Percentiles rank a stretch among this genome's conserved stretches.
These are phyloP conservation scores for Eupelmus urozonus DNA, from an alignment of 2,888 invertebrate genomes.

Conservation along the genomic window DNA sequence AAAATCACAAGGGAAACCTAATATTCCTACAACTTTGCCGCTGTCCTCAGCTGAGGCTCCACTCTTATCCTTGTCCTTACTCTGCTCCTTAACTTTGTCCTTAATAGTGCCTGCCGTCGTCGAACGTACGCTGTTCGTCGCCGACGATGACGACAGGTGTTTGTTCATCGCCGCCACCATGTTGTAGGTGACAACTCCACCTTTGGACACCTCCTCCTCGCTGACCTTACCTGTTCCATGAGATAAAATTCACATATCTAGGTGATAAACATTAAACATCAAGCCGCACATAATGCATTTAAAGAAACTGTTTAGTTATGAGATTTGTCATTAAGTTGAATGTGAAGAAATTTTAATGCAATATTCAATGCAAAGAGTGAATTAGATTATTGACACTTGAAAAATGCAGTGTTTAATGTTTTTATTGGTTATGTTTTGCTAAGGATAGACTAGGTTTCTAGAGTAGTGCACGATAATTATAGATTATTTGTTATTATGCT, in stretches of 20 bases:
- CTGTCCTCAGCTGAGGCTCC: conserved; percentile 61
- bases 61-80: conserved; percentile 52
- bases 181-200: conserved; percentile 68
- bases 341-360: not conserved
- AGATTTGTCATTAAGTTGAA: not conserved
- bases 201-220: conserved; percentile 55
- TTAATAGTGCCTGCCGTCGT: conserved; percentile 61
- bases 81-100: conserved; percentile 57
- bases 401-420: not conserved
- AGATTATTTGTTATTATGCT: not conserved
- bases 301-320: too few relatives aligned
- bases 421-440: conserved; percentile 49
- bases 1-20: conserved; percentile 82
- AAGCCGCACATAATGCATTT: not conserved
- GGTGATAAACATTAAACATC: conserved; percentile 18
- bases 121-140: conserved; percentile 67
- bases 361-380: not conserved
- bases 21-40: conserved; percentile 75
- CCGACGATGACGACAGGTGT: conserved; percentile 72
- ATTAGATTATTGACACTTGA: too few relatives aligned
- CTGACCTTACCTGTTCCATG: conserved; percentile 57
- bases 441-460: not conserved
- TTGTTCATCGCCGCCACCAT: conserved; percentile 78
- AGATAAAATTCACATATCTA: conserved; percentile 21
- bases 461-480: not conserved